Base-by-base conservation (phyloP, 2,797 vertebrate genomes). In the Acipenser ruthenus region DNA sequence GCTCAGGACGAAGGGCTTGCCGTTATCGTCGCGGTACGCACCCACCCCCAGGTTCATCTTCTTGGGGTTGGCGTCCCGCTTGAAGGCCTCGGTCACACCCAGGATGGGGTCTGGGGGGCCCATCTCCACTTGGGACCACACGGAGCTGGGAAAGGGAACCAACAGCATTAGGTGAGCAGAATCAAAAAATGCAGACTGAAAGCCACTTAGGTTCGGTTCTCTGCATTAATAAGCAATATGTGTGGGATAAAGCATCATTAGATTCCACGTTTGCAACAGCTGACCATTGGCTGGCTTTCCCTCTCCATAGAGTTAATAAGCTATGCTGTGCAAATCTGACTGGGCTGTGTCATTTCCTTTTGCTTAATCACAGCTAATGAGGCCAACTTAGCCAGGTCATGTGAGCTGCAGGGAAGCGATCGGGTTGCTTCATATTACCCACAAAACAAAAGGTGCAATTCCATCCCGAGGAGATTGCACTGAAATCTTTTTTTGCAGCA, bases 1-100 rank as follows among this genome's bases (percentile, higher is more conserved):
- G 79, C 73, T 92, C 59, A 99, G 91, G 65, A 99, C 97, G 0
- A 89, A 97, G 0, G 97, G 97, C 75, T 99, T 99, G 64, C 97
- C 96, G 0, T 85, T 88, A 80, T 99, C 96, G 47, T 99, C 95
- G 61, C 96, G 91, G 80, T 99, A 99, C 0, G 97, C 97, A 47
- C 97, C 97, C 1, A 99, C 96, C 1, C 96, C 97, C 71, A 99
- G 87, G 80, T 99, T 99, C 94, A 99, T 99, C 85, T 99, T 99
- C 86, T 99, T 98, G 69, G 93, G 86, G 80, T 90, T 99, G 75
- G 80, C 89, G 82, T 99, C 97, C 2, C 82, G 93, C 75, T 93
- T 99, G 84, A 89, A 99, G 75, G 97, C 97, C 82, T 99, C 97
- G 0, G 89, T 93, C 72, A 99, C 96, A 10, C 96, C 96, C 81